Evolutionary conservation across 2,113 vertebrate genomes (phyloP).

Genomic region (Tragelaphus strepsiceros): DNA sequence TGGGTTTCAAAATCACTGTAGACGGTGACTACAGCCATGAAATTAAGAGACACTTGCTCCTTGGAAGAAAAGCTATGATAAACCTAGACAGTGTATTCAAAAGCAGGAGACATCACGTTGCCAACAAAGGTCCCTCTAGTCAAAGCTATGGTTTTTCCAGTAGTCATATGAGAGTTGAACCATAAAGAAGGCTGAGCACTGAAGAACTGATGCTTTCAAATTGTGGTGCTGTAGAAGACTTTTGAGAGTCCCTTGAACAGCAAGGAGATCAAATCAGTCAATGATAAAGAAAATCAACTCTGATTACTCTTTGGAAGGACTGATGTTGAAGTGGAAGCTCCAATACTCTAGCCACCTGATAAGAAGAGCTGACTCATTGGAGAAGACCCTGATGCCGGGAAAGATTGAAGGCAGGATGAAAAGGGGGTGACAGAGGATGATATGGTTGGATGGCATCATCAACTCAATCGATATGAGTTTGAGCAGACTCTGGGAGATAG

Average conservation of each 20-base stretch:
- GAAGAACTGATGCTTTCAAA: neutral
- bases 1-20: neutral
- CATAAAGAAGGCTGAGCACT: neutral
- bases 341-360: neutral
- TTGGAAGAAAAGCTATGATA: neutral
- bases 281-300: neutral
- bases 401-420: neutral
- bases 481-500: neutral
- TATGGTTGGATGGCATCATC: neutral
- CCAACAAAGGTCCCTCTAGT: neutral
- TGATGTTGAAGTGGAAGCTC: neutral
- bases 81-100: neutral
- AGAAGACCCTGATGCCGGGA: neutral
- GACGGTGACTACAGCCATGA: neutral
- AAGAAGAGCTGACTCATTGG: neutral
- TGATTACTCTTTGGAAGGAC: neutral
- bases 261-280: neutral
- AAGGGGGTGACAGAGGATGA: neutral
- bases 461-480: neutral
- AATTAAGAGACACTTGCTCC: neutral
- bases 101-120: neutral
- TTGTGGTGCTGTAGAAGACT: neutral
- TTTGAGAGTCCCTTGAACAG: neutral
- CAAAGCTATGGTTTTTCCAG: neutral
- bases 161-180: neutral